Evolutionary conservation across 2,113 vertebrate species (phyloP), one percentile per base, ranked within the genome.

Genomic region (Cacatua alba): DNA sequence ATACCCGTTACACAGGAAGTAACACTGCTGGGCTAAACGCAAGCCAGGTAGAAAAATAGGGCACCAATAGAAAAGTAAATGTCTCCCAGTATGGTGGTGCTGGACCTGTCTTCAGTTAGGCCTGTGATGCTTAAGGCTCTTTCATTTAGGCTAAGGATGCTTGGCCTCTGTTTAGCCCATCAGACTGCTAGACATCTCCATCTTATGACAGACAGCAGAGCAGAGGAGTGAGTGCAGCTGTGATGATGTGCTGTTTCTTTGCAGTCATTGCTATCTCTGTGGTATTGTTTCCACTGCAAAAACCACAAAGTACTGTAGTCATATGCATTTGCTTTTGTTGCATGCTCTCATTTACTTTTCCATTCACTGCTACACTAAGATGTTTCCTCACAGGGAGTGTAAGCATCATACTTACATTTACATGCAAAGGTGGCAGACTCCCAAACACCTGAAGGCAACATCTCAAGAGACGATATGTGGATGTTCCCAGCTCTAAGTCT

Each of bases 211-310:
- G 23, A 1, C 21, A 33, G 44, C 0, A 35, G 43, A 60, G 68
- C 44, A 69, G 57, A 52, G 26, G 24, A 13, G 24, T 1, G 2
- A 62, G 39, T 3, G 33, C 39, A 72, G 49, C 46, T 31, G 2
- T 12, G 1, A 39, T 37, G 59, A 17, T 0, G 7, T 26, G 20
- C n/a, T 53, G 46, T 39, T 31, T 21, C 37, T 85, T 33, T 24
- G 43, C 82, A 70, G 55, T 46, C 28, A 18, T 49, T 25, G 16
- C 35, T 37, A 1, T n/a, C 63, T 64, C 89, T 71, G 86, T 7
- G 8, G 74, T 59, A 46, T 53, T 77, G 57, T 94, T 96, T 94
- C 78, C 87, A 91, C 71, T 87, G 69, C 57, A 83, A 72, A 97
- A 93, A 35, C 93, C 85, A 74, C 85, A 94, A 13, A 59, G 49